Evolutionary conservation across 2,888 invertebrate species (phyloP).

Genomic region (Heliconius hortense): DNA sequence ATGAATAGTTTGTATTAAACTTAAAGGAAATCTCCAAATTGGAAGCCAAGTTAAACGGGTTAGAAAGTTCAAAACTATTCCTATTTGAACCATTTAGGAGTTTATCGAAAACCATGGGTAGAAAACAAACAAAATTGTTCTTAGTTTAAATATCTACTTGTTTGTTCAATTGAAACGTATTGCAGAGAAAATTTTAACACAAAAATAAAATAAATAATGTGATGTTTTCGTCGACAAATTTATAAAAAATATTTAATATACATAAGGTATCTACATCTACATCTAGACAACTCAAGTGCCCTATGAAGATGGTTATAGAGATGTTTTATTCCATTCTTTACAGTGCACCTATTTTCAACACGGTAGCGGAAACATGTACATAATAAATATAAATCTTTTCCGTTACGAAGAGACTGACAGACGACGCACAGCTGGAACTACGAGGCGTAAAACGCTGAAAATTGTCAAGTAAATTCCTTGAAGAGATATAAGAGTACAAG

Average conservation of each 20-base stretch:
- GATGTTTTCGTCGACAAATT: background rate
- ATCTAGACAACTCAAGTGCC: too few relatives aligned
- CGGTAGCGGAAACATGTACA: constrained; percentile 1
- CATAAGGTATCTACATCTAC: too few relatives aligned
- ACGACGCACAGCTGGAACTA: background rate
- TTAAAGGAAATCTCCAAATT: background rate
- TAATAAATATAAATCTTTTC: too few relatives aligned
- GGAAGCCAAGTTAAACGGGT: background rate
- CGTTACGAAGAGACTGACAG: background rate
- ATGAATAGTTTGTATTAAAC: background rate
- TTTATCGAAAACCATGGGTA: background rate
- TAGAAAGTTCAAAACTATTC: constrained; percentile 27
- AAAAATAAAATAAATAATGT: background rate
- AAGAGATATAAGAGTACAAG: background rate
- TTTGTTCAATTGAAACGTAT: background rate
- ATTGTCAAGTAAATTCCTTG: background rate
- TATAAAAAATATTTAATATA: background rate
- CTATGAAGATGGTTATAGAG: background rate
- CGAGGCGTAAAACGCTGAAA: background rate
- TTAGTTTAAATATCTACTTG: background rate
- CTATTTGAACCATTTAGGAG: constrained; percentile 14
- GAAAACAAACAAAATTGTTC: background rate
- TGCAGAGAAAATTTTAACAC: background rate
- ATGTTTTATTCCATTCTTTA: background rate
- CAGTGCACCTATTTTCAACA: too few relatives aligned